These are phyloP conservation scores for Eubasilissa splendida DNA, from an alignment of 2,888 invertebrate species.

Conservation along the genomic window DNA sequence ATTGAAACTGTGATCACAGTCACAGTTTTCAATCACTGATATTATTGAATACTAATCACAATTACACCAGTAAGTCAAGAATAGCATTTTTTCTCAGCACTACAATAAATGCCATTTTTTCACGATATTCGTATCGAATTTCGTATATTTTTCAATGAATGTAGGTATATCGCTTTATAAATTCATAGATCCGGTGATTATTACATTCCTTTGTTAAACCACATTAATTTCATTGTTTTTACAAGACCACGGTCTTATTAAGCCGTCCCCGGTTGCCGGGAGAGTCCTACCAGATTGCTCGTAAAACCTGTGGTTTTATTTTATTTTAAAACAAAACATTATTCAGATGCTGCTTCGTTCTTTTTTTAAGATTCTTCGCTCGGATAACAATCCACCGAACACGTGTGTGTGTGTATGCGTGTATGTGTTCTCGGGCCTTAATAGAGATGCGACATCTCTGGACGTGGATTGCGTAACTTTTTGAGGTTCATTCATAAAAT, in stretches of 20 bases:
- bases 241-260: not conserved
- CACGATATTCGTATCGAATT: too few relatives aligned
- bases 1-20: too few relatives aligned
- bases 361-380: slow-evolving; percentile 6
- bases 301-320: slow-evolving; percentile 1
- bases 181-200: too few relatives aligned
- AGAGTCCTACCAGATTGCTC: not conserved
- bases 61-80: too few relatives aligned
- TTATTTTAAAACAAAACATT: slow-evolving; percentile 28
- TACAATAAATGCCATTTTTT: too few relatives aligned
- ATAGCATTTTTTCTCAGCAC: too few relatives aligned
- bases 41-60: too few relatives aligned
- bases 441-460: slow-evolving; percentile 27
- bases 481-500: slow-evolving; percentile 30
- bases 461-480: slow-evolving; percentile 29
- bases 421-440: not conserved
- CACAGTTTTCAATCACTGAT: too few relatives aligned
- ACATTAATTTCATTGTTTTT: too few relatives aligned
- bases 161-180: too few relatives aligned
- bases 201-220: too few relatives aligned
- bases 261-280: not conserved
- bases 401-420: not conserved
- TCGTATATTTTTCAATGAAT: too few relatives aligned
- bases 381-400: slow-evolving; percentile 7
- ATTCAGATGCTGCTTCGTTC: slow-evolving; percentile 10